Evolutionary conservation across 2,888 invertebrate genomes (phyloP).

Genomic region (Harpalus rufipes): DNA sequence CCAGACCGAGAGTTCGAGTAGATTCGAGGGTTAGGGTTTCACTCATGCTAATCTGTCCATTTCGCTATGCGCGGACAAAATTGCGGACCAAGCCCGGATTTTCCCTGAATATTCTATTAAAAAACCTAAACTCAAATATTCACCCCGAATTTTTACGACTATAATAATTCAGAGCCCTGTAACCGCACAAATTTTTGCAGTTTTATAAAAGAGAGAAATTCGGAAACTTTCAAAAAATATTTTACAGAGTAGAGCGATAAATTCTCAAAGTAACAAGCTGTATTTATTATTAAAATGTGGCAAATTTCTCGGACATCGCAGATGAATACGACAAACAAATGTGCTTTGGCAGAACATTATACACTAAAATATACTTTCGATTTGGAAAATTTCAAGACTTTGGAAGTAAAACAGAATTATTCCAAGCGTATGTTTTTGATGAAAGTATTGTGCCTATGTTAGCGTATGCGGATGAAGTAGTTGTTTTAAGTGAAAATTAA

Average conservation of each 20-base stretch:
- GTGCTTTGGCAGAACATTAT: too few species aligned
- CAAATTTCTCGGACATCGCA: too few species aligned
- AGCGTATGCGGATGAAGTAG: too few species aligned
- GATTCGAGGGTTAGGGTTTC: neutral
- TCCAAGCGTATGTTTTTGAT: too few species aligned
- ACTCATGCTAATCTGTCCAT: conserved; percentile 57
- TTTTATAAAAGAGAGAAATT: neutral
- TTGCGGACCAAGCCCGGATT: conserved; percentile 24
- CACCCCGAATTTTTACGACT: conserved; percentile 45
- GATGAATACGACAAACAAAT: too few species aligned
- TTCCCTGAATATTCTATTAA: conserved; percentile 57
- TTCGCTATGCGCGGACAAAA: conserved; percentile 39
- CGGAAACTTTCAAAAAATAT: neutral
- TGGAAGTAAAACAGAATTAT: too few species aligned
- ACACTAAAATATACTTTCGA: too few species aligned
- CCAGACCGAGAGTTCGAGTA: neutral
- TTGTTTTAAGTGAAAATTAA: too few species aligned
- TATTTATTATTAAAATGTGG: neutral
- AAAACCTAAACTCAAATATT: conserved; percentile 50
- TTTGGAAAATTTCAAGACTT: too few species aligned
- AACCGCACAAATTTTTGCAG: conserved; percentile 23
- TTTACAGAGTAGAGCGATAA: neutral
- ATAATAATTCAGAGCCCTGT: conserved; percentile 33
- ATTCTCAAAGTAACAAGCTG: neutral
- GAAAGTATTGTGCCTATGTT: too few species aligned